These are phyloP conservation scores for Lutjanus campechanus DNA, from an alignment of 2,797 vertebrate genomes.

Conservation along the genomic window DNA sequence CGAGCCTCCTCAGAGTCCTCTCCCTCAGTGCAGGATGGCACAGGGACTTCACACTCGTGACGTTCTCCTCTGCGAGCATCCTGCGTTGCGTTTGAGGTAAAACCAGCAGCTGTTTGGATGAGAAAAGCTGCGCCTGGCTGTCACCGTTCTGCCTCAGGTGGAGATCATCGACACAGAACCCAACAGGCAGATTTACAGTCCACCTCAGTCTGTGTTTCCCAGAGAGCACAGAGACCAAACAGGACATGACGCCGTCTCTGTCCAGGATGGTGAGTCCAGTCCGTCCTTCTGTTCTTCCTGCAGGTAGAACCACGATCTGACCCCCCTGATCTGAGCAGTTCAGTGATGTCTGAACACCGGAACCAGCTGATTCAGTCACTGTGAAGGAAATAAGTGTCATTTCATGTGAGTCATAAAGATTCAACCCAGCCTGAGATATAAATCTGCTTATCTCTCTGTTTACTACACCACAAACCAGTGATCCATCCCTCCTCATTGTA, in stretches of 20 bases:
- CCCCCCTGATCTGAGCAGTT: not conserved
- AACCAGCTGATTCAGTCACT: constrained; percentile 43
- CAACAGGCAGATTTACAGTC: constrained; percentile 45
- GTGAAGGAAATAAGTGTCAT: constrained; percentile 42
- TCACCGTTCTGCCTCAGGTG: constrained; percentile 8
- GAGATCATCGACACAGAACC: constrained; percentile 15
- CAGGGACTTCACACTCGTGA: constrained; percentile 26
- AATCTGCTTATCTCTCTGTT: constrained; percentile 25
- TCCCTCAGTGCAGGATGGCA: constrained; percentile 52
- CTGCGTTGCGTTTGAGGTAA: constrained; percentile 25
- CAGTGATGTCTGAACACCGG: not conserved
- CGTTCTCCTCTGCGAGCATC: constrained; percentile 8
- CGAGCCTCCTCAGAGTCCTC: constrained; percentile 49
- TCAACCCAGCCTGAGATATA: constrained; percentile 7
- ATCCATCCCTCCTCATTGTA: too few relatives aligned
- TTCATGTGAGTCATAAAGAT: constrained; percentile 15
- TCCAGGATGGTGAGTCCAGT: constrained; percentile 12
- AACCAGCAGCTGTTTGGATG: constrained; percentile 37
- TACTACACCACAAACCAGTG: not conserved
- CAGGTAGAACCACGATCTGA: constrained; percentile 29
- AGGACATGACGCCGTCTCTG: constrained; percentile 25
- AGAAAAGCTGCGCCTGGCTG: not conserved
- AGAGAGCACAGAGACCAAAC: constrained; percentile 22
- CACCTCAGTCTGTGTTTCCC: constrained; percentile 31
- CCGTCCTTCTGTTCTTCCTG: constrained; percentile 8